Conservation (phyloP, 2,797 vertebrate species). For the Lacerta viridis region DNA sequence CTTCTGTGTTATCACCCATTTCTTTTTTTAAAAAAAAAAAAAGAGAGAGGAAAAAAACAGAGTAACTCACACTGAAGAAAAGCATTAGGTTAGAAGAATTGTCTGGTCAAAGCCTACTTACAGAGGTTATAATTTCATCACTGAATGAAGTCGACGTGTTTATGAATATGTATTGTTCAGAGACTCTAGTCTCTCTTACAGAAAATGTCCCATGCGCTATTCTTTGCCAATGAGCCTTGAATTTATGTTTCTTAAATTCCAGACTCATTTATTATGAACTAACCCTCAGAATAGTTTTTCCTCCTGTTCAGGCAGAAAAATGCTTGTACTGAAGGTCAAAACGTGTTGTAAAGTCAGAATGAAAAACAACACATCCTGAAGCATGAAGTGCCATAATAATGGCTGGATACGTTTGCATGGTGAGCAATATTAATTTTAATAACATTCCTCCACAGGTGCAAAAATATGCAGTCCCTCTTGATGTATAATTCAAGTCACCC, state of each 20-base stretch:
- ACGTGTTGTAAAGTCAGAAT: conserved; percentile 36
- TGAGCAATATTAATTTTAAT: conserved; percentile 54
- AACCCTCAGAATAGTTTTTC: conserved; percentile 27
- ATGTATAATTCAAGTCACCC: conserved; percentile 43
- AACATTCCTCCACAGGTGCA: conserved; percentile 44
- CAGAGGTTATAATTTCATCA: background rate
- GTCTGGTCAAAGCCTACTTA: background rate
- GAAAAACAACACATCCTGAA: conserved; percentile 25
- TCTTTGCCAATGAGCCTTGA: conserved; percentile 54
- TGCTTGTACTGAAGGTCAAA: conserved; percentile 54
- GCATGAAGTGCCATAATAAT: conserved; percentile 26
- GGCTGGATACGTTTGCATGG: conserved; percentile 29
- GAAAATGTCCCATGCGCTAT: conserved; percentile 59
- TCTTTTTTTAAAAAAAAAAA: background rate
- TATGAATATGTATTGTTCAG: conserved; percentile 65
- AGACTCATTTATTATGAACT: conserved; percentile 47
- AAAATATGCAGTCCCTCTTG: conserved; percentile 43
- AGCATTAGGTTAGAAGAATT: background rate
- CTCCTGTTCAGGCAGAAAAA: conserved; percentile 33
- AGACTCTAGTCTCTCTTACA: conserved; percentile 54
- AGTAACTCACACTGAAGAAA: background rate
- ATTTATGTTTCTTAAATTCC: conserved; percentile 55
- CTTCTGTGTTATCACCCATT: background rate
- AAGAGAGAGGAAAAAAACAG: background rate
- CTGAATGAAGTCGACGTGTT: conserved; percentile 39